Base-by-base conservation (phyloP, 1,140 invertebrate genomes). In the Calycopis cecrops region DNA sequence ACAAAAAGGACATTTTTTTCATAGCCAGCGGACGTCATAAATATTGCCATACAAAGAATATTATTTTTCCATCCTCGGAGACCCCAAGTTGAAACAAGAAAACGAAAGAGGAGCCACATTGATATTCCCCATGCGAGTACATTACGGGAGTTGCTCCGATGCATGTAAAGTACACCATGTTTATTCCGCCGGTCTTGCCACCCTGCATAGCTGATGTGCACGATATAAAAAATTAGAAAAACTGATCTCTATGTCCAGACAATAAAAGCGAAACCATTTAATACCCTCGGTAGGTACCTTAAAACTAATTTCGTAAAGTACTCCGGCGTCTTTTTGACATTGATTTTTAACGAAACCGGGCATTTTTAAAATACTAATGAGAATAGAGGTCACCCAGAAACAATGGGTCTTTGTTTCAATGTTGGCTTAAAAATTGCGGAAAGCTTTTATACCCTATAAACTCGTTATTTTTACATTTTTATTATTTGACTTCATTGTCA, bases 131-230 rank as follows among this genome's bases (percentile, higher is more conserved):
- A 57, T 60, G 71, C 79, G 73, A 77, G 69, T 78, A 85, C 79
- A 84, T 82, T 86, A 84, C 77, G 74, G 79, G 76, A 83, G 77
- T 71, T 62, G 69, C 80, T 76, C 71, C 76, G 75, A 78, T 83
- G 83, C 83, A 86, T 86, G 79, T 79, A 82, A 86, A 86, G 79
- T 74, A 79, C 60, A 70, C 61, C 66, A 77, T 84, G 83, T 83
- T 82, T 83, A 84, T 86, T 84, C 83, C 81, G 76, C 67, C 70
- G 67, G 72, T 74, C 70, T 67, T 71, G 69, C 70, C 68, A 76
- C 69, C 74, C 73, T 80, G 83, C 76, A 84, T 84, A 73, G 65
- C 56, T 81, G 81, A 84, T 84, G 69, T 63, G 60, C 59, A 56
- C 63, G 59, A 60, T 66, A 53, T 18, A 53, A 21, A 56, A 37